A percentile compares a stretch with the other conserved stretches of the same genome.
Conservation (phyloP, 2,888 invertebrate species). For the Andrena bicolor region DNA sequence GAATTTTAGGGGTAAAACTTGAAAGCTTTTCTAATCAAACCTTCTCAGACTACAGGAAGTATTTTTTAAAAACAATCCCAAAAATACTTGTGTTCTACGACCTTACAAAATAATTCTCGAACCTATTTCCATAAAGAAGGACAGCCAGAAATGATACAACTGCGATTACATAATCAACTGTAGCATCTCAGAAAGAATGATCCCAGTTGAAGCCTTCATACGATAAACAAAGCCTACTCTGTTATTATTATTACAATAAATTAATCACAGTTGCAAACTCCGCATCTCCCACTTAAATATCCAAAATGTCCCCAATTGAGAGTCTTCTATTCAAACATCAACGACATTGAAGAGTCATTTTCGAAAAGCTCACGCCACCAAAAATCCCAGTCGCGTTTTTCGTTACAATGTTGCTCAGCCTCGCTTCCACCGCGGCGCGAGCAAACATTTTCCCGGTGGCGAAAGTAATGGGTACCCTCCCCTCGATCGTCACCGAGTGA, state of each 20-base stretch:
- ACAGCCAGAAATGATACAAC: too few species aligned
- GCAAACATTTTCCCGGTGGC: not conserved
- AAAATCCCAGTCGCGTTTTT: not conserved
- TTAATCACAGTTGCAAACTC: not conserved
- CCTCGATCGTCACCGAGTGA: not conserved
- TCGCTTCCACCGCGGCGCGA: not conserved
- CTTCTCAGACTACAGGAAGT: too few species aligned
- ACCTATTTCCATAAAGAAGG: not conserved
- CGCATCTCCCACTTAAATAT: not conserved
- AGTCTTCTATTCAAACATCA: too few species aligned
- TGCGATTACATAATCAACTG: not conserved
- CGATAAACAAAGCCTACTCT: conserved; percentile 1
- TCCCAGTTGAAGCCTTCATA: not conserved
- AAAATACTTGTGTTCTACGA: too few species aligned
- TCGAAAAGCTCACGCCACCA: not conserved
- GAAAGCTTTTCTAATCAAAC: too few species aligned
- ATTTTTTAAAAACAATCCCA: too few species aligned
- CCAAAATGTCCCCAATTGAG: not conserved
- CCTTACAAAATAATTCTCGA: not conserved
- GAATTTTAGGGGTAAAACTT: too few species aligned
- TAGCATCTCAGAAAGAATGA: not conserved
- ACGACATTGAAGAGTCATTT: too few species aligned
- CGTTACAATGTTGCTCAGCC: not conserved
- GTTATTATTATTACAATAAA: not conserved
- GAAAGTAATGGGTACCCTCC: not conserved